Conservation (phyloP, 1,140 invertebrate species). For the Phymastichus coffea region DNA sequence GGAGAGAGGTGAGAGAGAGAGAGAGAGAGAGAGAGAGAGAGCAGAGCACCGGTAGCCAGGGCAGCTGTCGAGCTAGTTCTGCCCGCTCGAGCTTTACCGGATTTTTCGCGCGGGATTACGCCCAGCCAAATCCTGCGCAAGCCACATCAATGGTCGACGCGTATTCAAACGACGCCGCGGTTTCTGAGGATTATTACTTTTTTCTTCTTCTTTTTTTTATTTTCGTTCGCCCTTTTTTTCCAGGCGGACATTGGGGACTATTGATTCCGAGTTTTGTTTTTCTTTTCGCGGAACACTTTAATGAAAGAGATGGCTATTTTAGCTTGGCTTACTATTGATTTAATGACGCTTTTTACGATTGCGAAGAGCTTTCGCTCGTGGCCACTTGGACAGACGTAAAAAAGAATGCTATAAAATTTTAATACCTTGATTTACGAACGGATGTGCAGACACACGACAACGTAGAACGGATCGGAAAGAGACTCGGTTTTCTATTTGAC, state of each 20-base stretch:
- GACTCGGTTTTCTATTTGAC: too few species aligned
- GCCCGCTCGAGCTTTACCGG: slow-evolving; percentile 6
- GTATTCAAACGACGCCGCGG: background rate
- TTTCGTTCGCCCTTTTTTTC: background rate
- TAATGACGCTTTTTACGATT: background rate
- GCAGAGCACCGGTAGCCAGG: too few species aligned
- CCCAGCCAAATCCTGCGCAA: background rate
- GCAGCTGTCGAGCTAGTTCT: too few species aligned
- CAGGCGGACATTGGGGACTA: background rate
- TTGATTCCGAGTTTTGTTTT: too few species aligned
- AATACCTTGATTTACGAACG: too few species aligned
- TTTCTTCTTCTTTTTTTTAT: too few species aligned
- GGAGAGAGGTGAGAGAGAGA: background rate
- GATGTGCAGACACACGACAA: too few species aligned
- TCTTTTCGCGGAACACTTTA: background rate
- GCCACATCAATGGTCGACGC: slow-evolving; percentile 9
- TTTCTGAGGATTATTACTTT: background rate
- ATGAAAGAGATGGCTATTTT: slow-evolving; percentile 9
- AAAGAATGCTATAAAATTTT: too few species aligned
- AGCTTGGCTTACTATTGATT: background rate
- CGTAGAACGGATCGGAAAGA: too few species aligned
- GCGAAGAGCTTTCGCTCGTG: background rate
- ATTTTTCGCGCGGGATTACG: background rate
- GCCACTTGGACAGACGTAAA: too few species aligned
- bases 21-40: too few species aligned